Percentiles rank a stretch among this genome's conserved stretches.
These are phyloP conservation scores for Cactoblastis cactorum DNA, from an alignment of 2,888 invertebrate genomes.

Conservation along the genomic window DNA sequence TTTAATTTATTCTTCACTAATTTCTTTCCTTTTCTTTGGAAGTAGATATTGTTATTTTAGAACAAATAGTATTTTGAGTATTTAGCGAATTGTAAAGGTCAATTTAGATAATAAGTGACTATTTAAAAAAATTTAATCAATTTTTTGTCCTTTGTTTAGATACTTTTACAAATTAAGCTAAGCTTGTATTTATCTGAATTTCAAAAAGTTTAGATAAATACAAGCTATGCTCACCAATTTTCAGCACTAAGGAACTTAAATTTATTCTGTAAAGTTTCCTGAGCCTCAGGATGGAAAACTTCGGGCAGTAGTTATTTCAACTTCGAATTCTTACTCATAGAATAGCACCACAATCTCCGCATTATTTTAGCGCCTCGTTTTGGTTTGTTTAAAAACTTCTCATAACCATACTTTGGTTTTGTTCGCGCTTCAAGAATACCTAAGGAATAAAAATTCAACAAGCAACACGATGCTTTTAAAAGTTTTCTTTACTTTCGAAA, in stretches of 20 bases:
- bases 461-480: conserved; percentile 13
- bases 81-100: conserved; percentile 16
- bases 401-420: conserved; percentile 29
- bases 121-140: conserved; percentile 17
- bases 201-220: too few relatives aligned
- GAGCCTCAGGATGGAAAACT: conserved; percentile 46
- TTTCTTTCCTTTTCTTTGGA: neutral
- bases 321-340: conserved; percentile 45
- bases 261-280: conserved; percentile 48
- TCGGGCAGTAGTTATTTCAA: conserved; percentile 51
- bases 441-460: conserved; percentile 10
- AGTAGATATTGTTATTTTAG: too few relatives aligned
- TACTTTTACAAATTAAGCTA: too few relatives aligned
- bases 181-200: too few relatives aligned
- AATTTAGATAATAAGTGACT: conserved; percentile 18
- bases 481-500: conserved; percentile 9
- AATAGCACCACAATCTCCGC: conserved; percentile 38
- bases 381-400: conserved; percentile 36
- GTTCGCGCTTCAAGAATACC: conserved; percentile 17
- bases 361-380: conserved; percentile 47
- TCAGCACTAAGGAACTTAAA: conserved; percentile 47
- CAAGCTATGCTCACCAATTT: conserved; percentile 51
- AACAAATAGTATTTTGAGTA: neutral
- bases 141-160: too few relatives aligned
- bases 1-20: neutral